Conservation (phyloP, 2,797 vertebrate species). For the Xenentodon cancila region DNA sequence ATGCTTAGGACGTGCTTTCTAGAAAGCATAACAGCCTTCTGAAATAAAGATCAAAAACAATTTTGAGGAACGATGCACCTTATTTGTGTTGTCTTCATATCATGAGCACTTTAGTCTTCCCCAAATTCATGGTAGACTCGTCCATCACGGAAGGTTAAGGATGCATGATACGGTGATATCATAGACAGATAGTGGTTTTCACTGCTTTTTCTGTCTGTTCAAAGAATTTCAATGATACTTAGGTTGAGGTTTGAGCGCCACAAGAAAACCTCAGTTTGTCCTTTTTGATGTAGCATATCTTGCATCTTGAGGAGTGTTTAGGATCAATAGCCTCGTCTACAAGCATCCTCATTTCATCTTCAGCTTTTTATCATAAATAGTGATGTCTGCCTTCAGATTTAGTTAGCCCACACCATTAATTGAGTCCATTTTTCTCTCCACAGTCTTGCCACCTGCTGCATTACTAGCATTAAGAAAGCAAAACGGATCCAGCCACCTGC, state of each 20-base stretch:
- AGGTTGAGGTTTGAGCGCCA: not conserved
- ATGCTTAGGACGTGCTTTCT: conserved; percentile 13
- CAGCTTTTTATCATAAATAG: not conserved
- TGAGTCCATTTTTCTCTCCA: not conserved
- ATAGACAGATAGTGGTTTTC: too few species aligned
- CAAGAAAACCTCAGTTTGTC: not conserved
- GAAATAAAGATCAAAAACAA: not conserved
- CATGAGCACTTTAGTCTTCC: too few species aligned
- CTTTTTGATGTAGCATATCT: not conserved
- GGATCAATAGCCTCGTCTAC: not conserved
- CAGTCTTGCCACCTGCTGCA: not conserved
- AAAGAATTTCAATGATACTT: too few species aligned
- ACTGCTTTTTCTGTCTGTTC: too few species aligned
- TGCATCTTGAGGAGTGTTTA: not conserved
- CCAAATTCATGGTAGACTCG: too few species aligned
- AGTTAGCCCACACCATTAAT: not conserved
- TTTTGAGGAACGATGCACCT: not conserved
- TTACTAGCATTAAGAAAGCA: not conserved
- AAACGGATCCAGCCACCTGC: not conserved
- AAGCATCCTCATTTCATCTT: not conserved
- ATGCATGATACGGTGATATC: too few species aligned
- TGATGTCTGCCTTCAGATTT: not conserved
- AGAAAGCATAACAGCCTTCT: conserved; percentile 11
- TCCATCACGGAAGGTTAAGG: too few species aligned
- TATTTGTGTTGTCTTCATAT: conserved; percentile 3